Evolutionary conservation across 2,113 vertebrate species (phyloP), one percentile per base, ranked within the genome.

Genomic region (Phalacrocorax aristotelis): DNA sequence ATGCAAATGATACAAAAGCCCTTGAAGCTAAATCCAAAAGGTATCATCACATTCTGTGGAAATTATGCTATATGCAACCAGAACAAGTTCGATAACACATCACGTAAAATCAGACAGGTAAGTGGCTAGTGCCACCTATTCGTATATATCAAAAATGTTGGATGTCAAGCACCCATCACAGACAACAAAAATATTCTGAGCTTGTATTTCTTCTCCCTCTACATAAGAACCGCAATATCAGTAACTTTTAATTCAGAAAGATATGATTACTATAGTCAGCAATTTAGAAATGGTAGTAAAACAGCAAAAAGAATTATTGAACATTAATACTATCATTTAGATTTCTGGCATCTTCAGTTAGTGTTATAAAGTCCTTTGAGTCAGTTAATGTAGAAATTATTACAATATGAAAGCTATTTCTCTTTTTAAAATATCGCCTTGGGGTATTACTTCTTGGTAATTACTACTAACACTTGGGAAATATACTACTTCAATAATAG

Each of bases 131-230:
- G 34, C 9, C 30, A 74, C 72, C 22, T 88, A 29, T 61, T 76
- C 0, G 0, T 54, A 34, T 25, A 38, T 34, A 69, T 44, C 20
- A 84, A 64, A 57, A 90, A 70, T 0, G 1, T 0, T 40, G 11
- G 25, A 69, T 57, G 25, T 52, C 57, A 65, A 90, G 55, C 14
- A 65, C 34, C 4, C 14, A 36, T 52, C 38, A 61, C 13, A 76
- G 29, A 76, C 8, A 82, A 84, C 11, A 87, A 88, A 82, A 93
- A 54, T 36, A 83, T 26, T 42, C 26, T 6, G 9, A 87, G 36
- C 25, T 36, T n/a, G 21, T 17, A 13, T 38, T 48, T 87, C 54
- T 46, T 13, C 10, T 51, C 38, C 32, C 2, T 84, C 14, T 86
- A 14, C 9, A 36, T 2, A 65, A 11, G 10, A 83, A 65, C 16